Conservation (phyloP, 1,140 invertebrate genomes). For the Tetraneura akinire region DNA sequence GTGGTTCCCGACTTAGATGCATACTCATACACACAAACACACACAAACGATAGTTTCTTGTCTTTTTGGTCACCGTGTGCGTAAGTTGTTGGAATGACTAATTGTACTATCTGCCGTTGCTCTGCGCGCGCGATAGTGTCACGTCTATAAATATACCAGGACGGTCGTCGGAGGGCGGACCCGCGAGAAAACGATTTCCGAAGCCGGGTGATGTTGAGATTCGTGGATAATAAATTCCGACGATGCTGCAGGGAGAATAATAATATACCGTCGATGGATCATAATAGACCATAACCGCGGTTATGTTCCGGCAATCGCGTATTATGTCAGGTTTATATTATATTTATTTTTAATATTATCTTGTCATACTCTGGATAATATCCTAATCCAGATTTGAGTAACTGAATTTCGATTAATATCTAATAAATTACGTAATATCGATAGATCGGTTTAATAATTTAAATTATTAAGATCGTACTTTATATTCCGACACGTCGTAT, state of each 20-base stretch:
- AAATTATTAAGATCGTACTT: no score
- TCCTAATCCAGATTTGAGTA: no score
- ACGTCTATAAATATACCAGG: slow-evolving; percentile 50
- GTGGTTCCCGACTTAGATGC: slow-evolving; percentile 55
- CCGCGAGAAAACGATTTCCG: background rate
- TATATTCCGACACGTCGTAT: no score
- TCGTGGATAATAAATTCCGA: background rate
- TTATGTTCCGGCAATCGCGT: background rate
- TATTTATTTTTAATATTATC: no score
- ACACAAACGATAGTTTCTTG: background rate
- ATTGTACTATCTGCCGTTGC: slow-evolving; percentile 55
- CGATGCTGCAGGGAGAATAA: no score
- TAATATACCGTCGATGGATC: no score
- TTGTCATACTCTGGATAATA: no score
- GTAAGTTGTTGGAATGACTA: slow-evolving; percentile 53
- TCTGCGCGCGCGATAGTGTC: slow-evolving; percentile 54
- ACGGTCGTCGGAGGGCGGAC: background rate
- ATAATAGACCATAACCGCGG: no score
- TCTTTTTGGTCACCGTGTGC: background rate
- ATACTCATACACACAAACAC: slow-evolving; percentile 11
- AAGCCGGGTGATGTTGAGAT: no score
- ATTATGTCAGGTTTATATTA: background rate
- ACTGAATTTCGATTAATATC: no score
- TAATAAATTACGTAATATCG: no score
- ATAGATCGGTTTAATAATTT: no score